Base-by-base conservation (phyloP, 1,140 invertebrate species). In the Penaeus chinensis region DNA sequence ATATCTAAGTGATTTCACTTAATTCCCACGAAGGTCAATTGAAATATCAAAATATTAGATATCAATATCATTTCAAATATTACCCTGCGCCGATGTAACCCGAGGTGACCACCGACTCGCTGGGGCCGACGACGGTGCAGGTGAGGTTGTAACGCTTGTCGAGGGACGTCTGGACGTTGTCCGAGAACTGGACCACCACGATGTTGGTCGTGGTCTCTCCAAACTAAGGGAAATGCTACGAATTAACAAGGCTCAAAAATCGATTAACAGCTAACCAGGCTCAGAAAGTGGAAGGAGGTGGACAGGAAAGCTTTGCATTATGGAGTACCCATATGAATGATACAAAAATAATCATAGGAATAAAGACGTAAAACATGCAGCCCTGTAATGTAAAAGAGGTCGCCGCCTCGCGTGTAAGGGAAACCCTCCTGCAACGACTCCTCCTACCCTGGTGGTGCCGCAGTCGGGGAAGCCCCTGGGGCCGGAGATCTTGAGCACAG, bases 181-280 rank as follows among this genome's bases (percentile, higher is more conserved):
- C 96, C 86, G 96, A 97, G 92, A 98, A 98, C 92, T 98, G 97
- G 0, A 98, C 97, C 27, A 98, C 97, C 5, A 97, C 96, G 79
- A 98, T 98, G 91, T 98, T 98, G 66, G 97, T 98, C 95, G 98
- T 96, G 1, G 96, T 96, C 91, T 98, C 97, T 0, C 96, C 96
- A 90, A 96, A 97, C 90, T 91, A 79, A 3, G 19, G 62, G 80
- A 82, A 84, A 66, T 20, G 32, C 81, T 3, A 71, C 7, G 20
- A 10, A 66, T 69, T 4, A 47, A 89, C 5, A 20, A 62, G 62
- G 65, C 16, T 90, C 16, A 37, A 5, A 5, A 37, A 37, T 4
- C 4, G 4, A n/a, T 27, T 16, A 37, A 2, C 27, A n/a, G 62
- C 1, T 24, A 61, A 78, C 24, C 0, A 60, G 19, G 22, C 13